phyloP scores from a whole-genome alignment of 2,113 vertebrate genomes.

The Merops nubicus region DNA sequence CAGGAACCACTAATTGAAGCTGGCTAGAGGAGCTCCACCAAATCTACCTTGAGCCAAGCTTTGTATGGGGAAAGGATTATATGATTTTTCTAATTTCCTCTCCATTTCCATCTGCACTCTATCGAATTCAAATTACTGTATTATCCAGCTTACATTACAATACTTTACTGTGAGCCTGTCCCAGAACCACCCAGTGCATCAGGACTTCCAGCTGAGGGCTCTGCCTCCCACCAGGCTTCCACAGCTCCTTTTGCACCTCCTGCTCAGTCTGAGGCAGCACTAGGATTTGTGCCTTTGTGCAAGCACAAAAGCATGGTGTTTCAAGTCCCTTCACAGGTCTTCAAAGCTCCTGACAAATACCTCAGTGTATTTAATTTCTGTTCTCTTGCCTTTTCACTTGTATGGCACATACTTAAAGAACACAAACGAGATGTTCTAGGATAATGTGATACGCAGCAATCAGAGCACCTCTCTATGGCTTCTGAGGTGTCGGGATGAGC shows the following conservation, averaged over 20 bases:
- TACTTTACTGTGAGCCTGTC: neutral
- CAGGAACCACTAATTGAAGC: neutral
- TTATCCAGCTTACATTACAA: neutral
- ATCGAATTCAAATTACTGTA: neutral
- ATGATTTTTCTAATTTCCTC: neutral
- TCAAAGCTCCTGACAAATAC: neutral
- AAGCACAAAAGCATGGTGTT: neutral
- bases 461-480: neutral
- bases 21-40: neutral
- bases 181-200: neutral
- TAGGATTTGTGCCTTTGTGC: neutral
- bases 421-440: neutral
- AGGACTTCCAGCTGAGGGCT: neutral
- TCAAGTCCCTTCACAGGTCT: neutral
- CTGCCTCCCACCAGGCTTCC: neutral
- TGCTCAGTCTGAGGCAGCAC: neutral
- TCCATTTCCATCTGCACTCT: neutral
- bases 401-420: neutral
- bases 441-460: neutral
- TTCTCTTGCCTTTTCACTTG: neutral
- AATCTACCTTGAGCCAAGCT: neutral
- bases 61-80: neutral
- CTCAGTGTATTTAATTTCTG: neutral
- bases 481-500: neutral
- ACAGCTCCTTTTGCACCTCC: neutral